These are phyloP conservation scores for Dynastes grantii DNA, from an alignment of 2,888 invertebrate species.

Conservation along the genomic window DNA sequence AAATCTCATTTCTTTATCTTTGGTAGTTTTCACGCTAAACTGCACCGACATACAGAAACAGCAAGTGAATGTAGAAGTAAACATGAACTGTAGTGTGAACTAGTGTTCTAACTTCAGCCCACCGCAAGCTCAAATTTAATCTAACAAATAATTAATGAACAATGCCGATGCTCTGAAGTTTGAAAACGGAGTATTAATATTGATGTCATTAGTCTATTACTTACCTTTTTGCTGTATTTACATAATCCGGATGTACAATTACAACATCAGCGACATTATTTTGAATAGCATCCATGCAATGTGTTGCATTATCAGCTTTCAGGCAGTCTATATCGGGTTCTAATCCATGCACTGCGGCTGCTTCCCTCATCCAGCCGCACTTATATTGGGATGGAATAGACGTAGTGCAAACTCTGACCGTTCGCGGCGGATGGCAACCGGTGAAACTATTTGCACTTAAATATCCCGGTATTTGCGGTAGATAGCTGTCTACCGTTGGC, in stretches of 20 bases:
- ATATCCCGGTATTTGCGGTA: slow-evolving; percentile 77
- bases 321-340: slow-evolving; percentile 87
- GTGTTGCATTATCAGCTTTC: slow-evolving; percentile 74
- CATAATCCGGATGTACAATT: slow-evolving; percentile 81
- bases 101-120: no score
- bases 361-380: slow-evolving; percentile 85
- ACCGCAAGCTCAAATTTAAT: no score
- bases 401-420: slow-evolving; percentile 77
- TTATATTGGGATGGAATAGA: slow-evolving; percentile 82
- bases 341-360: slow-evolving; percentile 82
- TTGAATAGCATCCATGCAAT: slow-evolving; percentile 80
- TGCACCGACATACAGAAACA: no score
- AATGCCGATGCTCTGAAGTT: no score
- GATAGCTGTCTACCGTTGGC: slow-evolving; percentile 78
- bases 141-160: no score
- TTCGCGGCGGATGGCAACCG: slow-evolving; percentile 80
- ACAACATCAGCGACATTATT: slow-evolving; percentile 81
- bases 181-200: no score
- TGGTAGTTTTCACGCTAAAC: no score
- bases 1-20: no score
- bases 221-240: slow-evolving; percentile 80
- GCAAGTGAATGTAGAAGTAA: no score
- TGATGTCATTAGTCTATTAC: slow-evolving; percentile 46
- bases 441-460: slow-evolving; percentile 79
- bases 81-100: no score